phyloP scores from a whole-genome alignment of 2,797 vertebrate genomes.

The Aeoliscus strigatus region DNA sequence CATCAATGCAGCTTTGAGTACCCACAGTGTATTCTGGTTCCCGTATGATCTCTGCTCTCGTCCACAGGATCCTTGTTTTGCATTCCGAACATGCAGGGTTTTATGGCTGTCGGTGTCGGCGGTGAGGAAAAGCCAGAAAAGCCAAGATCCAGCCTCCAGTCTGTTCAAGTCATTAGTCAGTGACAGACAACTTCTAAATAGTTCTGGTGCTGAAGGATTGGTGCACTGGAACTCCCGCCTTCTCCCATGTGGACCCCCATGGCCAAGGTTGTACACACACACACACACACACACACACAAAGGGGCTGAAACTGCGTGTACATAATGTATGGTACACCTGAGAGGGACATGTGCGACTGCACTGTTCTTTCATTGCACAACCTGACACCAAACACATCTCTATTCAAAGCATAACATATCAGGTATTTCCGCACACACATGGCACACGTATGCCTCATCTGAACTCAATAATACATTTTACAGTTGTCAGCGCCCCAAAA shows the following conservation, averaged over 20 bases:
- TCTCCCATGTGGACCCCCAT: constrained; percentile 49
- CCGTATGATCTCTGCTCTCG: constrained; percentile 32
- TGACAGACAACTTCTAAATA: constrained; percentile 66
- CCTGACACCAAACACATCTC: constrained; percentile 25
- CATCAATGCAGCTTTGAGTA: constrained; percentile 12
- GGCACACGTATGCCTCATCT: constrained; percentile 46
- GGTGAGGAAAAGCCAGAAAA: constrained; percentile 58
- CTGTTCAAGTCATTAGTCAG: constrained; percentile 74
- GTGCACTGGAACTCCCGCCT: constrained; percentile 57
- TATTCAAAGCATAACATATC: constrained; percentile 27
- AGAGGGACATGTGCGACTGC: constrained; percentile 9
- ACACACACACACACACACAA: constrained; percentile 13
- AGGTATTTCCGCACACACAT: constrained; percentile 39
- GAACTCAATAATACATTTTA: constrained; percentile 42
- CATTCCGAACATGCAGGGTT: constrained; percentile 64
- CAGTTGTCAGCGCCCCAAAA: constrained; percentile 39
- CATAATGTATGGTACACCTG: constrained; percentile 2
- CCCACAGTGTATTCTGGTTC: constrained; percentile 13
- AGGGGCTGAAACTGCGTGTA: constrained; percentile 14
- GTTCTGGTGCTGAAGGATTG: constrained; percentile 64
- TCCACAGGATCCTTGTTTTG: constrained; percentile 51
- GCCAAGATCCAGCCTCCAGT: constrained; percentile 57
- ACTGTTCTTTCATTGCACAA: constrained; percentile 17
- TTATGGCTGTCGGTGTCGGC: constrained; percentile 58
- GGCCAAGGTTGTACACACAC: constrained; percentile 26